Percentiles rank a stretch among this genome's conserved stretches.
Evolutionary conservation across 1,140 invertebrate genomes (phyloP).

Genomic region (Drosophila pectinifera): DNA sequence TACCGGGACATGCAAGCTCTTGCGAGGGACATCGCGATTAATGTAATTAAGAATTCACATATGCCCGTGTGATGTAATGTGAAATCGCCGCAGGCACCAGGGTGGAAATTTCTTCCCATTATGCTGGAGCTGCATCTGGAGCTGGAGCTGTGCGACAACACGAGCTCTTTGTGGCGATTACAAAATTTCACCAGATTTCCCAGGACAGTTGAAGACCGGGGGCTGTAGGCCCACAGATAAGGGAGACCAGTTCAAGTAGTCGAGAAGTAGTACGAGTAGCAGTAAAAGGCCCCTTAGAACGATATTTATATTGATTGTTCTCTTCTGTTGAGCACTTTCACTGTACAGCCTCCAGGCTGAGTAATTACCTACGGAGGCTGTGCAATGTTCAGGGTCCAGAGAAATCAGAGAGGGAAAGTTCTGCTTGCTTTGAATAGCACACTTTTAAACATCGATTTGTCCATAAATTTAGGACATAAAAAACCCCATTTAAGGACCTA

Average conservation of each 20-base stretch:
- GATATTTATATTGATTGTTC: conserved; percentile 5
- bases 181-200: conserved; percentile 58
- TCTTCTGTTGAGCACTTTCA: neutral
- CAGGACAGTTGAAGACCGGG: conserved; percentile 5
- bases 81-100: conserved; percentile 33
- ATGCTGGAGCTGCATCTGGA: conserved; percentile 24
- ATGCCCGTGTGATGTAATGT: conserved; percentile 39
- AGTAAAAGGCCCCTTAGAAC: neutral
- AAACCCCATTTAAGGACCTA: too few relatives aligned
- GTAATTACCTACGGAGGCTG: neutral
- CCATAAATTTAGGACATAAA: too few relatives aligned
- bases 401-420: conserved; percentile 50
- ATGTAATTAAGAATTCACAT: conserved; percentile 55
- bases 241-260: neutral
- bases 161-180: conserved; percentile 57
- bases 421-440: conserved; percentile 5
- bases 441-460: too few relatives aligned
- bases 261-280: neutral
- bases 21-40: conserved; percentile 42
- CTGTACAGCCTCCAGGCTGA: neutral
- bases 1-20: conserved; percentile 36
- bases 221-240: conserved; percentile 1
- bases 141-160: conserved; percentile 46
- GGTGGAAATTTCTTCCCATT: neutral
- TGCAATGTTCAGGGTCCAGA: neutral